Conservation (phyloP, 2,888 invertebrate species). For the Apodemia duryi region DNA sequence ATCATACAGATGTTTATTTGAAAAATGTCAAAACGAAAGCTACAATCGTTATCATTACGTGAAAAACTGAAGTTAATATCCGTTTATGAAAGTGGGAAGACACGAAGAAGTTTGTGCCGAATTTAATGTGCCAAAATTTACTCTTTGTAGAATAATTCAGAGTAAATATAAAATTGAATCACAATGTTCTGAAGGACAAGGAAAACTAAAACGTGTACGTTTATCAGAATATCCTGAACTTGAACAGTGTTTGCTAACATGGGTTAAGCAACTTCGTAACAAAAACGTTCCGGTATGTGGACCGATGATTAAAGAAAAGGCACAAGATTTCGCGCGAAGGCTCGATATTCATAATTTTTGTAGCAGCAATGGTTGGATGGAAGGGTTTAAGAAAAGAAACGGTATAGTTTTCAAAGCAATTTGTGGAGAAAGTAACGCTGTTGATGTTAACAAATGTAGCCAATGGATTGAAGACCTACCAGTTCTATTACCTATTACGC, state of each 20-base stretch:
- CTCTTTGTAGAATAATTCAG: slow-evolving; percentile 30
- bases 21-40: slow-evolving; percentile 22
- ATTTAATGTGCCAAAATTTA: slow-evolving; percentile 32
- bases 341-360: slow-evolving; percentile 33
- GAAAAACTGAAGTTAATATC: slow-evolving; percentile 23
- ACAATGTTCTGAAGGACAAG: slow-evolving; percentile 19
- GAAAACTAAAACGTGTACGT: slow-evolving; percentile 16
- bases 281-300: slow-evolving; percentile 26
- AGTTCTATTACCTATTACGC: slow-evolving; percentile 27
- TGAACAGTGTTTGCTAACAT: slow-evolving; percentile 24
- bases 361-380: slow-evolving; percentile 33
- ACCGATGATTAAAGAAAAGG: slow-evolving; percentile 27
- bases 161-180: slow-evolving; percentile 26
- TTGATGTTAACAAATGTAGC: slow-evolving; percentile 30
- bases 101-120: slow-evolving; percentile 27
- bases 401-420: slow-evolving; percentile 30
- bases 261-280: slow-evolving; percentile 22
- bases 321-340: slow-evolving; percentile 31
- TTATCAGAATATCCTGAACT: slow-evolving; percentile 24
- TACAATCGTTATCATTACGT: slow-evolving; percentile 22
- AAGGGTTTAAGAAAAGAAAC: slow-evolving; percentile 33
- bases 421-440: slow-evolving; percentile 31
- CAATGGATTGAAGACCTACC: slow-evolving; percentile 31
- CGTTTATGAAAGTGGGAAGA: slow-evolving; percentile 20
- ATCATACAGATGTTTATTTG: slow-evolving; percentile 23